Evolutionary conservation across 2,113 vertebrate species (phyloP).

Genomic region (Melospiza melodia): DNA sequence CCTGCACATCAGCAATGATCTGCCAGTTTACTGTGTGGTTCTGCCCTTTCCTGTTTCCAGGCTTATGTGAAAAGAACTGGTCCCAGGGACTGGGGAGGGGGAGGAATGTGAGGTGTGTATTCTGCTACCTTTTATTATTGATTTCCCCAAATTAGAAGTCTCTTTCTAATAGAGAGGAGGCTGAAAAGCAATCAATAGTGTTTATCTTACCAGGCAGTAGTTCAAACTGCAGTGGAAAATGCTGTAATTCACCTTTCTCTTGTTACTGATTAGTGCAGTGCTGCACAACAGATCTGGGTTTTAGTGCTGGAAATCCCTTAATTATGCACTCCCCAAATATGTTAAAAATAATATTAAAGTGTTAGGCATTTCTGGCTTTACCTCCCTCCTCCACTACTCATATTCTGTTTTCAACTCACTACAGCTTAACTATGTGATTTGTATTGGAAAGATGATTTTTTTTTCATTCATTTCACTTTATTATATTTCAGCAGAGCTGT

Average conservation of each 20-base stretch:
- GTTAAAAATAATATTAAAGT: slow-evolving; percentile 55
- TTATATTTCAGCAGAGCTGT: slow-evolving; percentile 64
- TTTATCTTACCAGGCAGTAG: slow-evolving; percentile 41
- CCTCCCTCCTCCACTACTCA: not conserved
- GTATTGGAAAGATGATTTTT: slow-evolving; percentile 33
- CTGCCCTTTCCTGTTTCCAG: not conserved
- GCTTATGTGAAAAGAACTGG: not conserved
- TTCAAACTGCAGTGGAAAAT: slow-evolving; percentile 22
- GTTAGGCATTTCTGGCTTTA: slow-evolving; percentile 46
- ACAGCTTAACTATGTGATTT: slow-evolving; percentile 55
- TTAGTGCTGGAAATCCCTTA: slow-evolving; percentile 49
- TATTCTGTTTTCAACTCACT: slow-evolving; percentile 54
- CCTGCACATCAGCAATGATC: not conserved
- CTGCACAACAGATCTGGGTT: slow-evolving; percentile 15
- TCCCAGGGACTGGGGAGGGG: accelerated
- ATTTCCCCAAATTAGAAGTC: slow-evolving; percentile 42
- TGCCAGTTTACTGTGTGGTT: not conserved
- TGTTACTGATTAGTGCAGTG: slow-evolving; percentile 8
- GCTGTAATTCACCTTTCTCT: slow-evolving; percentile 11
- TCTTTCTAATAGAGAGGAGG: slow-evolving; percentile 40
- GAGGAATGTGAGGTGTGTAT: not conserved
- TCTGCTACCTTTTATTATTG: not conserved
- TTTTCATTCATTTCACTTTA: slow-evolving; percentile 63
- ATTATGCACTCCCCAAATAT: slow-evolving; percentile 50
- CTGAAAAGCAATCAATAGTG: slow-evolving; percentile 18